Evolutionary conservation across 2,888 invertebrate species (phyloP).

Genomic region (Idaea biselata): DNA sequence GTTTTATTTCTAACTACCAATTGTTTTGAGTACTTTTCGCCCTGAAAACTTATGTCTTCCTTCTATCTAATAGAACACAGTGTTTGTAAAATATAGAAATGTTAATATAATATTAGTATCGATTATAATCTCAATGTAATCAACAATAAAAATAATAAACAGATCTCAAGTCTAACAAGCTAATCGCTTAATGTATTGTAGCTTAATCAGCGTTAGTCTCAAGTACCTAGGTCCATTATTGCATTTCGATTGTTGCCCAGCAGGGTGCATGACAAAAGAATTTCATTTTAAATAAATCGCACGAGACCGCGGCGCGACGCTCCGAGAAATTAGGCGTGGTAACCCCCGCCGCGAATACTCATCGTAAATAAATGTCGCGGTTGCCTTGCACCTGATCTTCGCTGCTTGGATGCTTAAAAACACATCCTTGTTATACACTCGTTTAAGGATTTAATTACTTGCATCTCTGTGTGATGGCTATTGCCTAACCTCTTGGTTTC

Average conservation of each 20-base stretch:
- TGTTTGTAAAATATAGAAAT: too few species aligned
- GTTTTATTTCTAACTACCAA: too few species aligned
- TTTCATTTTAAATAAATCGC: constrained; percentile 77
- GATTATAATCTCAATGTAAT: too few species aligned
- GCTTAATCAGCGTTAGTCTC: constrained; percentile 64
- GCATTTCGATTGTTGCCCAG: constrained; percentile 72
- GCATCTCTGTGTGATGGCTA: constrained; percentile 59
- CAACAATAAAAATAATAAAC: too few species aligned
- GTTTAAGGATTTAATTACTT: constrained; percentile 78
- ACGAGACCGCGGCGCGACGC: constrained; percentile 74
- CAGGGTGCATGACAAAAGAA: constrained; percentile 72
- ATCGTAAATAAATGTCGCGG: constrained; percentile 76
- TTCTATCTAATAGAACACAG: too few species aligned
- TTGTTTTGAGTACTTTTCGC: too few species aligned
- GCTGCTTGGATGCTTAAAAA: constrained; percentile 60
- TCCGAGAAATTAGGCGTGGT: constrained; percentile 75
- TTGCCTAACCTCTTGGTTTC: constrained; percentile 46
- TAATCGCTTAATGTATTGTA: constrained; percentile 48
- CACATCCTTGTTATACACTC: constrained; percentile 76
- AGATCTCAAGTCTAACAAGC: neutral
- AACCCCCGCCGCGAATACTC: constrained; percentile 77
- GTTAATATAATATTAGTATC: too few species aligned
- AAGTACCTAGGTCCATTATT: constrained; percentile 65
- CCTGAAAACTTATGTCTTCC: too few species aligned
- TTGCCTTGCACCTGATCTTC: constrained; percentile 46